Percentiles rank a stretch among this genome's conserved stretches.
Conservation (phyloP, 2,797 vertebrate species). For the Notoglanidium macrostoma region DNA sequence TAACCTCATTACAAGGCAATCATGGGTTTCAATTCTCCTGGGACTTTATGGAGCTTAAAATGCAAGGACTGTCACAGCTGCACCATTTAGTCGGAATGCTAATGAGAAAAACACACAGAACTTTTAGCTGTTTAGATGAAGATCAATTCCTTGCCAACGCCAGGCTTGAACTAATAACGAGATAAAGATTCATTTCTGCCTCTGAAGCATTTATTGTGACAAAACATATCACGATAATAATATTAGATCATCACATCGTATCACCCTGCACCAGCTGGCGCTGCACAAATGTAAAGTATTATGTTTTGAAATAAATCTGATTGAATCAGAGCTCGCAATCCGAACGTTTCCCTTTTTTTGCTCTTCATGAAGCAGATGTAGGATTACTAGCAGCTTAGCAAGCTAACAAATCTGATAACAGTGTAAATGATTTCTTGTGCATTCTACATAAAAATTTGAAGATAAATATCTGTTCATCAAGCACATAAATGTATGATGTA, state of each 20-base stretch:
- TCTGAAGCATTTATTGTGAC: not conserved
- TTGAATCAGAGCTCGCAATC: not conserved
- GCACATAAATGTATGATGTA: not conserved
- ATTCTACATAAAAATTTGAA: not conserved
- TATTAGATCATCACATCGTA: not conserved
- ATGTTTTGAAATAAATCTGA: not conserved
- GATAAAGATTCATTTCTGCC: not conserved
- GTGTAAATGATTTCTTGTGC: not conserved
- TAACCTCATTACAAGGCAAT: not conserved
- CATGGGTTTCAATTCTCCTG: not conserved
- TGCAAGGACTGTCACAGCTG: not conserved
- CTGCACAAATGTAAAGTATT: not conserved
- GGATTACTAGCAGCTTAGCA: too few relatives aligned
- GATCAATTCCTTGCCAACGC: not conserved
- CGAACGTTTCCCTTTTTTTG: too few relatives aligned
- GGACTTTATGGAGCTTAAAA: not conserved
- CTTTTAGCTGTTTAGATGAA: not conserved
- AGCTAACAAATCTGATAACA: too few relatives aligned
- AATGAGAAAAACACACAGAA: not conserved
- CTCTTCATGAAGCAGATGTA: not conserved
- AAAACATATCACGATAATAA: not conserved
- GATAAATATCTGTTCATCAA: not conserved
- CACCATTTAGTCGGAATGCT: not conserved
- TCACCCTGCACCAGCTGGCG: not conserved
- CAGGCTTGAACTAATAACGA: not conserved